Evolutionary conservation across 2,797 vertebrate genomes (phyloP), one percentile per base, ranked within the genome.

Genomic region (Peromyscus eremicus): DNA sequence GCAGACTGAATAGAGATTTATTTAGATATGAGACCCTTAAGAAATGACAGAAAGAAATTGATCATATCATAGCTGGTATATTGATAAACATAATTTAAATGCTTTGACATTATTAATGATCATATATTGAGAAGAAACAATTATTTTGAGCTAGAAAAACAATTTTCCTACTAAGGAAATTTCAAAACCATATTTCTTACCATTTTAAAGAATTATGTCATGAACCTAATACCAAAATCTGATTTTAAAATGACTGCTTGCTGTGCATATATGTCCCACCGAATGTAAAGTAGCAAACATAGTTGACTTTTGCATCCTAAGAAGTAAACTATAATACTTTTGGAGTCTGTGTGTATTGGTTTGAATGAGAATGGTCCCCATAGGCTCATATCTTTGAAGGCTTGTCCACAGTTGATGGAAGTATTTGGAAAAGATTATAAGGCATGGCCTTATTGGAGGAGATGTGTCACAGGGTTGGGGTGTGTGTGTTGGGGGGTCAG

Each of bases 11-110:
- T n/a, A 71, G 29, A 52, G 57, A 60, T 94, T 91, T 40, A 89
- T 82, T 91, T 94, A 49, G 68, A 34, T 92, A 95, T 92, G 4
- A 88, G 29, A 73, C 29, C 16, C 32, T 75, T 86, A 86, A 62
- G 71, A 88, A 95, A 89, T 25, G 77, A 49, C 6, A 55, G 32
- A 68, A 92, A 88, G 12, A 34, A 68, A 79, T 77, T 81, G 21
- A 82, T 94, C 85, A 57, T 75, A 49, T 52, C 60, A 21, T n/a
- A 57, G 29, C 7, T 66, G 43, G 19, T 52, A 68, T 91, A 83
- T 84, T 37, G 17, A 88, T 92, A 34, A 75, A 57, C 77, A 25
- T 1, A 52, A 96, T 94, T 94, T 93, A 92, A 83, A 83, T 85
- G 34, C 37, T 55, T 12, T 79, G 40, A 11, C 3, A 46, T 84